A percentile compares a stretch with the other conserved stretches of the same genome.
phyloP scores from a whole-genome alignment of 2,888 invertebrate genomes.

The Periphyllus acericola region DNA sequence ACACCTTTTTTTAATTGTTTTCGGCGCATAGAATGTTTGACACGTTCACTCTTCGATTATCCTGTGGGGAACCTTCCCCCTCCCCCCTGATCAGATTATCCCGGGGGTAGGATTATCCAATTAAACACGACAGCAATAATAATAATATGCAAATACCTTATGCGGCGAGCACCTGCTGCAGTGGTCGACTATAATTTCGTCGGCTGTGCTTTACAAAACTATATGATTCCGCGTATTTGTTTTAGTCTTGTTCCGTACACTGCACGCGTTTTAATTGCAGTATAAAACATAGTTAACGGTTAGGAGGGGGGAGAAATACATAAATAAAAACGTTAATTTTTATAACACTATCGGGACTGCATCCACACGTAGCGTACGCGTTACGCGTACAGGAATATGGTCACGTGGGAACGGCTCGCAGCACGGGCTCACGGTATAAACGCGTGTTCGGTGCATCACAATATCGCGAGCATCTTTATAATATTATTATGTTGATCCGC shows the following conservation, averaged over 20 bases:
- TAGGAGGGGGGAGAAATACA: too few relatives aligned
- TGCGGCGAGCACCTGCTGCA: background rate
- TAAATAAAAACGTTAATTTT: constrained; percentile 19
- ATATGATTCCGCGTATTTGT: background rate
- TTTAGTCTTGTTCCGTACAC: background rate
- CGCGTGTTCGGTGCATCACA: background rate
- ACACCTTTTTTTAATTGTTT: too few relatives aligned
- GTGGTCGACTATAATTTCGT: background rate
- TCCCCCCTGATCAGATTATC: too few relatives aligned
- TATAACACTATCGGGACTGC: constrained; percentile 14
- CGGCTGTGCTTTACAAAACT: background rate
- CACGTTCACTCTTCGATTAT: too few relatives aligned
- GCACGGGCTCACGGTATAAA: background rate
- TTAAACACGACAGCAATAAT: background rate
- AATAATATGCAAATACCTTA: background rate
- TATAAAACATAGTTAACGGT: background rate
- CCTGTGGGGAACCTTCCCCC: too few relatives aligned
- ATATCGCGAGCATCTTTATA: background rate
- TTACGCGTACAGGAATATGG: background rate
- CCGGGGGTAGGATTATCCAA: too few relatives aligned
- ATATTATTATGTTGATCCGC: background rate
- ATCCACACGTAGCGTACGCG: background rate
- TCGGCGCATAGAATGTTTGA: too few relatives aligned
- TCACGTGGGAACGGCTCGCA: background rate
- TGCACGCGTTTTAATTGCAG: background rate